Base-by-base conservation (phyloP, 1,140 invertebrate genomes). In the Cydia pomonella region DNA sequence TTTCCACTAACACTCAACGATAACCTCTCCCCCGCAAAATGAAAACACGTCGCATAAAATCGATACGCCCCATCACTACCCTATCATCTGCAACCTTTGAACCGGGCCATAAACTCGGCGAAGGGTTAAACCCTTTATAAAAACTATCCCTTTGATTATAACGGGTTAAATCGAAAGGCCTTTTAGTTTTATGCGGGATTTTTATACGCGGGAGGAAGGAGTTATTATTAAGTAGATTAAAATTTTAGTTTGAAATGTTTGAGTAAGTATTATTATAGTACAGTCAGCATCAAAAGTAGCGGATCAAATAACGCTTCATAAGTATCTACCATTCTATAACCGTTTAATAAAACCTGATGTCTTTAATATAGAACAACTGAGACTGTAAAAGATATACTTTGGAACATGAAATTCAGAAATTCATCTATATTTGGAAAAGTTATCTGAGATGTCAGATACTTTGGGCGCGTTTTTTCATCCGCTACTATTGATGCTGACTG, bases 71-170 rank as follows among this genome's bases (percentile, higher is more conserved):
- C 53, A 59, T 59, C 53, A 59, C 53, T 59, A 59, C 53, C 53
- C 53, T 59, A 59, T 59, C 53, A 59, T 59, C 53, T 59, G 4
- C 21, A 59, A 59, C 53, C 53, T 59, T 59, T 59, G 53, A 59
- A 59, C 53, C 53, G 18, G 53, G 7, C 53, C 53, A 59, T 59
- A 59, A 59, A 59, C 16, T 59, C 53, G 33, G 33, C 16, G 21
- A 12, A 59, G 53, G 53, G 53, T 59, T 59, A 59, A 59, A 59
- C 53, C 53, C 53, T 23, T 59, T 59, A 59, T 23, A 59, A 59
- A 59, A 59, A 59, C 53, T 59, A 59, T 21, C 53, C 53, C 53
- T 59, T 59, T 59, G 53, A 59, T 59, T 59, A 59, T 59, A 59
- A 59, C 53, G 53, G 53, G 53, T 59, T 59, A 59, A 59, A 21